Conservation (phyloP, 2,797 vertebrate species). For the Erithacus rubecula region DNA sequence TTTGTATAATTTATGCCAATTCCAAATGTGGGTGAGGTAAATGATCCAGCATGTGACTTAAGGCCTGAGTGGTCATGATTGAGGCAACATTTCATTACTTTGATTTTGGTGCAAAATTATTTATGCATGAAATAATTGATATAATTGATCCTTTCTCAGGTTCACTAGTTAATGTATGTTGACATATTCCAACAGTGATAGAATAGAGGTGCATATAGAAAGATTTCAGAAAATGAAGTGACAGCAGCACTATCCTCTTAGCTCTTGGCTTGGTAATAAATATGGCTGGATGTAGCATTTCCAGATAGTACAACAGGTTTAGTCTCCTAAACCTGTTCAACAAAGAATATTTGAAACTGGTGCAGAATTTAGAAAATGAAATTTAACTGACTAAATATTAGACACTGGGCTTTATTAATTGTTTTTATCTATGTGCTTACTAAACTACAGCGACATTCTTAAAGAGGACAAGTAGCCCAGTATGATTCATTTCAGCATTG, state of each 20-base stretch:
- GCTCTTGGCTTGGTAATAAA: neutral
- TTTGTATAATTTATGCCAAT: neutral
- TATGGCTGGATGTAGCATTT: neutral
- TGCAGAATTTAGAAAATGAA: neutral
- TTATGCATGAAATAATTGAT: neutral
- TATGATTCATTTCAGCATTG: neutral
- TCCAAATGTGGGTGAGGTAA: neutral
- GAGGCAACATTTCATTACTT: neutral
- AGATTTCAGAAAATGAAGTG: neutral
- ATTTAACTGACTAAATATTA: neutral
- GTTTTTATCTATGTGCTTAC: neutral
- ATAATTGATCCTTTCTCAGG: neutral
- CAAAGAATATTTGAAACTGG: neutral
- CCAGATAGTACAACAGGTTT: neutral
- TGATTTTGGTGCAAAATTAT: neutral
- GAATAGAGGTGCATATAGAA: neutral
- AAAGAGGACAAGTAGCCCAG: neutral
- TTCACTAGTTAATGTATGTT: neutral
- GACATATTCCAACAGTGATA: neutral
- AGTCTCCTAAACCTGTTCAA: neutral
- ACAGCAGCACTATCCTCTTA: neutral
- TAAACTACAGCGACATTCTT: neutral
- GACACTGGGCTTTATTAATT: neutral
- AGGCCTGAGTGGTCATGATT: neutral
- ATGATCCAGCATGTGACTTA: neutral